phyloP scores from a whole-genome alignment of 1,140 invertebrate species.

The Drosophila tropicalis region DNA sequence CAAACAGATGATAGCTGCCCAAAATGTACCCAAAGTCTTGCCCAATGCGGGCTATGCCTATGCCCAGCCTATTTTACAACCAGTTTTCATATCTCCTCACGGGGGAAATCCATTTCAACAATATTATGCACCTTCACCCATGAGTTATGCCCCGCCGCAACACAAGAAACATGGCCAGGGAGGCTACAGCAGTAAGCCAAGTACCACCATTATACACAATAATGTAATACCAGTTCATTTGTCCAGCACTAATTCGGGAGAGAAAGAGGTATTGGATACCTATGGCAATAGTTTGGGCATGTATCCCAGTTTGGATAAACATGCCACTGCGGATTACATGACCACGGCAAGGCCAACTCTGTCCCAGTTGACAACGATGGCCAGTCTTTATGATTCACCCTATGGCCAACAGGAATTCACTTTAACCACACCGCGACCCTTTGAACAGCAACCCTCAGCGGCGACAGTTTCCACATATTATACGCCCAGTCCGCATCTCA shows the following conservation, averaged over 20 bases:
- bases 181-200: slow-evolving; percentile 48
- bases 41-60: slow-evolving; percentile 64
- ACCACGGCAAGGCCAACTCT: slow-evolving; percentile 53
- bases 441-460: slow-evolving; percentile 60
- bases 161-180: slow-evolving; percentile 38
- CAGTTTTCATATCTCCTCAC: slow-evolving; percentile 56
- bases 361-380: slow-evolving; percentile 27
- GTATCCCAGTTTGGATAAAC: slow-evolving; percentile 58
- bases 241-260: slow-evolving; percentile 66
- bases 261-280: slow-evolving; percentile 69
- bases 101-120: slow-evolving; percentile 66
- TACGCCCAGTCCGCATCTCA: slow-evolving; percentile 75
- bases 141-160: slow-evolving; percentile 41
- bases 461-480: slow-evolving; percentile 66
- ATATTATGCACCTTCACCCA: slow-evolving; percentile 36
- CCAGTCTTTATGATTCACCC: slow-evolving; percentile 43
- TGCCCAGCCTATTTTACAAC: slow-evolving; percentile 72
- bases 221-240: slow-evolving; percentile 77
- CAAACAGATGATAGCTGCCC: slow-evolving; percentile 80
- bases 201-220: slow-evolving; percentile 81
- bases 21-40: slow-evolving; percentile 76
- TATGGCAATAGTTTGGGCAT: slow-evolving; percentile 74
- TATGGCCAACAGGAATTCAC: slow-evolving; percentile 47
- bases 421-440: slow-evolving; percentile 65
- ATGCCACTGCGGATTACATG: slow-evolving; percentile 44